Base-by-base conservation (phyloP, 2,113 vertebrate genomes). In the human (Homo sapiens) region DNA sequence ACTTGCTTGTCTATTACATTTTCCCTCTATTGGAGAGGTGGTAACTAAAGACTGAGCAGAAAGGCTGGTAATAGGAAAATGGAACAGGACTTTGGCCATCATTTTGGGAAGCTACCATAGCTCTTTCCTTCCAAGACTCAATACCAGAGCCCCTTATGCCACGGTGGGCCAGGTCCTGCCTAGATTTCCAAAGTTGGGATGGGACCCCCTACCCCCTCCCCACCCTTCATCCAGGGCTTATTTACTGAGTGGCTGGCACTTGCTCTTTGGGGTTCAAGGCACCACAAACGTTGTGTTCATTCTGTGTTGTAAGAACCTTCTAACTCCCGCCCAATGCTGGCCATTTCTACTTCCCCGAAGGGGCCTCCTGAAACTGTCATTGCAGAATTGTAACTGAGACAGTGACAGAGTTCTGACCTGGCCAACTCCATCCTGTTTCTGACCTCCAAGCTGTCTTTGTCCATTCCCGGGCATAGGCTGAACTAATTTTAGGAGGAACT, bases 201-300 rank as follows among this genome's bases (percentile, higher is more conserved):
- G 8, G 43, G 9, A 75, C 35, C 17, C 23, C 45, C 25, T 35
- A 1, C 4, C 23, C 59, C 45, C 88, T 79, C 57, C 43, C 59
- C 4, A 14, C 22, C 10, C 57, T 9, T 52, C n/a, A 8, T 30
- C 57, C 73, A 45, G 61, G 38, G 38, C 6, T 30, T 17, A 32
- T 11, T 25, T 10, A 40, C 3, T 14, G 35, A 38, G 17, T 35
- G 32, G 68, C 25, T 23, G 7, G 11, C 8, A 72, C 66, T 17
- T 17, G 25, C 48, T 40, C 12, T 55, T 22, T 40, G 80, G 40
- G 16, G 2, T 68, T 66, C 9, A 27, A 61, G 3, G 14, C 2
- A 3, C 64, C 45, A n/a, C 22, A 68, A 17, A 23, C 0, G 0
- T 32, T 2, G 5, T 48, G 2, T 73, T 84, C 6, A 30, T n/a